Conservation (phyloP, 2,888 invertebrate genomes). For the Drosophila falleni region DNA sequence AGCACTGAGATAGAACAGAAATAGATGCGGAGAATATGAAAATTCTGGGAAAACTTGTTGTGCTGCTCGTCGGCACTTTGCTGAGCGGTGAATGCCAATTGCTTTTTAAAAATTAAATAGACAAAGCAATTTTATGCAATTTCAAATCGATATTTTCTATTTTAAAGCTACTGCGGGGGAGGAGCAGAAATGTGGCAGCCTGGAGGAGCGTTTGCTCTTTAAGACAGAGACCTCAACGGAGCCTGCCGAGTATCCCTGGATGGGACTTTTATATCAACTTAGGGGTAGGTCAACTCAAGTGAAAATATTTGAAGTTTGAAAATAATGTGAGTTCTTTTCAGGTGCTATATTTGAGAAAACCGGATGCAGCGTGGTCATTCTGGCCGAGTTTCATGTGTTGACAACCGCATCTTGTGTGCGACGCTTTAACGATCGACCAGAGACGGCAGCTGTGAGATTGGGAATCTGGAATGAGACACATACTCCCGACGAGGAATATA, state of each 20-base stretch:
- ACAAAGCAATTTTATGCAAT: neutral
- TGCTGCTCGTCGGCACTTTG: slow-evolving; percentile 28
- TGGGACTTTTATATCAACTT: slow-evolving; percentile 47
- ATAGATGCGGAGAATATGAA: slow-evolving; percentile 36
- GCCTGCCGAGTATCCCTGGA: slow-evolving; percentile 64
- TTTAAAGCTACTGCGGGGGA: neutral
- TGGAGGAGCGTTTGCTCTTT: slow-evolving; percentile 57
- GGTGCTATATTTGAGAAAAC: slow-evolving; percentile 13
- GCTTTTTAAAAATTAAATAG: neutral
- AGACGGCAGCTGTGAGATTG: slow-evolving; percentile 38
- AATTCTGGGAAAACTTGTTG: slow-evolving; percentile 39
- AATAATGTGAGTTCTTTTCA: neutral
- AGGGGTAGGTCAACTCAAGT: slow-evolving; percentile 13
- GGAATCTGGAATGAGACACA: slow-evolving; percentile 53
- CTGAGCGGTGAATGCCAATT: slow-evolving; percentile 39
- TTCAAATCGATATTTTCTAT: neutral
- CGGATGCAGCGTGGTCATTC: slow-evolving; percentile 55
- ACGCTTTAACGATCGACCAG: slow-evolving; percentile 28
- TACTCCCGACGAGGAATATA: slow-evolving; percentile 20
- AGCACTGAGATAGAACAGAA: slow-evolving; percentile 24
- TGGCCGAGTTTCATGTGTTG: slow-evolving; percentile 50
- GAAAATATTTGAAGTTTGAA: no score
- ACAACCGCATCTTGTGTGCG: slow-evolving; percentile 59
- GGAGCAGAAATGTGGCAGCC: slow-evolving; percentile 40
- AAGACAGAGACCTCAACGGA: slow-evolving; percentile 16